Conservation (phyloP, 2,113 vertebrate genomes). For the Girardinichthys multiradiatus region DNA sequence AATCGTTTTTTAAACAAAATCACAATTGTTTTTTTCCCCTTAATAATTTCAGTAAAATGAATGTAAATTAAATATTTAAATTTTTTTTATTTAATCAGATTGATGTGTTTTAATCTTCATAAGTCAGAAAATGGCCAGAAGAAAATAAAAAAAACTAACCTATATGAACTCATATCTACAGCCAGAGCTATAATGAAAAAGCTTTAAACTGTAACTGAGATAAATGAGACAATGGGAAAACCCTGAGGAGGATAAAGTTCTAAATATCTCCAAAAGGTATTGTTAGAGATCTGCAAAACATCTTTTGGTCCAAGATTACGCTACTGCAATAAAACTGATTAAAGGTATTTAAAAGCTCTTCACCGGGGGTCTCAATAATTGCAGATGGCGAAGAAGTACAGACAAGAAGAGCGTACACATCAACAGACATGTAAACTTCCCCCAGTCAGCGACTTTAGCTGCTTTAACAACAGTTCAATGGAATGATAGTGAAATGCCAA, state of each 20-base stretch:
- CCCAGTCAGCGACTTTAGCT: not conserved
- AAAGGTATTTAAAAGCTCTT: too few relatives aligned
- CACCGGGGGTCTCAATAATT: too few relatives aligned
- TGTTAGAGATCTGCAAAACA: too few relatives aligned
- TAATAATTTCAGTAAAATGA: not conserved
- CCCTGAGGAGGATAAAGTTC: too few relatives aligned
- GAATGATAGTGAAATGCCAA: not conserved
- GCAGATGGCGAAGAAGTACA: not conserved
- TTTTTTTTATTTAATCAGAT: not conserved
- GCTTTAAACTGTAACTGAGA: too few relatives aligned
- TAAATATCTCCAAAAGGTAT: too few relatives aligned
- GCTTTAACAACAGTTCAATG: conserved; percentile 6
- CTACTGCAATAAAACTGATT: too few relatives aligned
- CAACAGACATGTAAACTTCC: not conserved
- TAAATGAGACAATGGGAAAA: too few relatives aligned
- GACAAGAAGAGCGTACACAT: not conserved
- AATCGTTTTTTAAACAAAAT: too few relatives aligned
- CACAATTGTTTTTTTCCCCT: not conserved
- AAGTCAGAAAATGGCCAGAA: not conserved
- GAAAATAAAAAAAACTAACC: not conserved
- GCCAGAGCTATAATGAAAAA: too few relatives aligned
- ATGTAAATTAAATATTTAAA: not conserved
- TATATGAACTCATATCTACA: too few relatives aligned
- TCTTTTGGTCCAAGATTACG: too few relatives aligned
- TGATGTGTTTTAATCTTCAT: not conserved